These are phyloP conservation scores for Synanthedon vespiformis DNA, from an alignment of 2,888 invertebrate genomes.

Conservation along the genomic window DNA sequence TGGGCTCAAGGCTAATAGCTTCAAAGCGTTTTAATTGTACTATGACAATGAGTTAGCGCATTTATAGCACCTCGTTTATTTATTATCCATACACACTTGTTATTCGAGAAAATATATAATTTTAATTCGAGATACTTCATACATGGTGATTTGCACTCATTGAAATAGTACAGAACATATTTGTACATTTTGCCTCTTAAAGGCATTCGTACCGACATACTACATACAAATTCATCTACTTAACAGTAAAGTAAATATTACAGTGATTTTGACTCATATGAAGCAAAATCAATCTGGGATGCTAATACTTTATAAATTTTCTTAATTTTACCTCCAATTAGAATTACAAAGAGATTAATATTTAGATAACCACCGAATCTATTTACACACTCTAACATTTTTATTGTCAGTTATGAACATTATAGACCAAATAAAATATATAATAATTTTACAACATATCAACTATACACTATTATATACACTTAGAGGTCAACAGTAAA, in stretches of 20 bases:
- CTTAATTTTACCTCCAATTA: slow-evolving; percentile 18
- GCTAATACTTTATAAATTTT: background rate
- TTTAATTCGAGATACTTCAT: too few species aligned
- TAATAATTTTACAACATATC: slow-evolving; percentile 20
- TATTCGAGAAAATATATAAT: too few species aligned
- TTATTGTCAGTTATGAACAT: slow-evolving; percentile 70
- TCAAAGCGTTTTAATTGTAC: slow-evolving; percentile 38
- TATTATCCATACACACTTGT: too few species aligned
- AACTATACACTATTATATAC: slow-evolving; percentile 21
- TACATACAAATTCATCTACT: background rate
- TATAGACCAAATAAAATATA: slow-evolving; percentile 16
- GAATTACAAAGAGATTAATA: slow-evolving; percentile 54
- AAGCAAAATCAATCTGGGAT: too few species aligned
- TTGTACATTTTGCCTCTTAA: too few species aligned
- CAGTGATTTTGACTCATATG: too few species aligned
- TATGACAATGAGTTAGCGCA: slow-evolving; percentile 18
- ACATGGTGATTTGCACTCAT: background rate
- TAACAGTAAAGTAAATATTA: background rate
- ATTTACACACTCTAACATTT: slow-evolving; percentile 44
- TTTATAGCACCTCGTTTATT: too few species aligned
- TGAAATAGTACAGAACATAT: background rate
- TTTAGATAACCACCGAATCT: slow-evolving; percentile 19
- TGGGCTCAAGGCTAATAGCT: slow-evolving; percentile 63
- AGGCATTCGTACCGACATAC: background rate
- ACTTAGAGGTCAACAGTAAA: slow-evolving; percentile 12